These are phyloP conservation scores for Aselliscus stoliczkanus DNA, from an alignment of 2,797 vertebrate genomes.

Conservation along the genomic window DNA sequence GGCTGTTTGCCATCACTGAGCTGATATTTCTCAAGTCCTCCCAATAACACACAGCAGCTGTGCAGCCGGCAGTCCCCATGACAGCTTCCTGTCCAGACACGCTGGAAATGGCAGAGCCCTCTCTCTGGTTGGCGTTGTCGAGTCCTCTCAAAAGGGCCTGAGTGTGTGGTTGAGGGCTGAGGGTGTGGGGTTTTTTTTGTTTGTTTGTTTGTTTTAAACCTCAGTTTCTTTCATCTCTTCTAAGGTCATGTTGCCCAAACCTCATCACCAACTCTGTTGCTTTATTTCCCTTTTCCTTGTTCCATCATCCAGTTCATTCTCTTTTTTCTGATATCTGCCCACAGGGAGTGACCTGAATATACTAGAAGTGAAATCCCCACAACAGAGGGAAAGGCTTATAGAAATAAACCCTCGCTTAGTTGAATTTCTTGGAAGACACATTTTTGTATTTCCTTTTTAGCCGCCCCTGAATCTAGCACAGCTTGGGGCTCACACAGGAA, in stretches of 20 bases:
- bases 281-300: background rate
- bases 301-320: background rate
- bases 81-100: fast-evolving
- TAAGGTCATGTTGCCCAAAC: background rate
- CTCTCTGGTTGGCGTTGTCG: background rate
- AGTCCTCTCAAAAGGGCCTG: too few relatives aligned
- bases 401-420: background rate
- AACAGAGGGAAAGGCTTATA: background rate
- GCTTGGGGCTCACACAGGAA: background rate
- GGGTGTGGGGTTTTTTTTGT: background rate
- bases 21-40: background rate
- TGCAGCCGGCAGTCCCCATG: fast-evolving
- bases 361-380: background rate
- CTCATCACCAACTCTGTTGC: background rate
- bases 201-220: background rate
- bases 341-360: background rate
- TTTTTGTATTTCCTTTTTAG: background rate
- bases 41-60: background rate
- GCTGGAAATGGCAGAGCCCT: background rate
- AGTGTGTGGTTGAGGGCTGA: background rate
- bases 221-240: background rate
- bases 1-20: background rate
- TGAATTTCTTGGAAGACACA: background rate
- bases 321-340: background rate
- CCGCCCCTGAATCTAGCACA: background rate